A percentile compares a stretch with the other conserved stretches of the same genome.
Evolutionary conservation across 2,888 invertebrate genomes (phyloP).

Genomic region (Caenorhabditis angaria): DNA sequence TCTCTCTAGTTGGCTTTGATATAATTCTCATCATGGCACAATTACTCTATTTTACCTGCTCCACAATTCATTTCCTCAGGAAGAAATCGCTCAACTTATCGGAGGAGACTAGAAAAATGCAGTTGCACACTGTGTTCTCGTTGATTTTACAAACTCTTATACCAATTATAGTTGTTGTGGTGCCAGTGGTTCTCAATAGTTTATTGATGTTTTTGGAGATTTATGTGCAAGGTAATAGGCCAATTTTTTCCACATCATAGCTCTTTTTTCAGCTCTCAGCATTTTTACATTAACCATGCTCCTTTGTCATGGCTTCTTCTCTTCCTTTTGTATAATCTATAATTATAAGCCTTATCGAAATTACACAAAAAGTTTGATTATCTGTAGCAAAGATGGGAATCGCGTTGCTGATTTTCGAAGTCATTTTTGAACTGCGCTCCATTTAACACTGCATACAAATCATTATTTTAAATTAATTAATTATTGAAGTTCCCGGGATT

Average conservation of each 20-base stretch:
- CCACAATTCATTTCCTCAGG: neutral
- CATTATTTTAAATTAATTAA: no score
- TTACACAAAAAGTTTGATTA: neutral
- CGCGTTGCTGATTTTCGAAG: no score
- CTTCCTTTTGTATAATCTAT: neutral
- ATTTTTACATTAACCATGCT: neutral
- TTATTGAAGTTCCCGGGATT: no score
- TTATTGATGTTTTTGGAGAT: no score
- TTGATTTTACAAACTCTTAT: neutral
- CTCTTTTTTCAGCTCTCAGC: neutral
- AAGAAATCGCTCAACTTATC: neutral
- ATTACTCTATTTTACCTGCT: neutral
- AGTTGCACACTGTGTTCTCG: neutral
- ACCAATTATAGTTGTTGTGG: neutral
- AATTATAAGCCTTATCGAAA: neutral
- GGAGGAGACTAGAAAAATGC: neutral
- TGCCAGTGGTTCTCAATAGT: neutral
- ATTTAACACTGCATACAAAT: no score
- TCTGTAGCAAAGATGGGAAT: neutral
- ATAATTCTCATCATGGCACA: neutral
- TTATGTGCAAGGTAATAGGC: no score
- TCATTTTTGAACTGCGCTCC: no score
- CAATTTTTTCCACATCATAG: no score
- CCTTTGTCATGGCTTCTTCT: neutral
- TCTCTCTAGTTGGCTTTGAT: neutral